Base-by-base conservation (phyloP, 2,113 vertebrate species). In the Chascanopsetta lugubris region DNA sequence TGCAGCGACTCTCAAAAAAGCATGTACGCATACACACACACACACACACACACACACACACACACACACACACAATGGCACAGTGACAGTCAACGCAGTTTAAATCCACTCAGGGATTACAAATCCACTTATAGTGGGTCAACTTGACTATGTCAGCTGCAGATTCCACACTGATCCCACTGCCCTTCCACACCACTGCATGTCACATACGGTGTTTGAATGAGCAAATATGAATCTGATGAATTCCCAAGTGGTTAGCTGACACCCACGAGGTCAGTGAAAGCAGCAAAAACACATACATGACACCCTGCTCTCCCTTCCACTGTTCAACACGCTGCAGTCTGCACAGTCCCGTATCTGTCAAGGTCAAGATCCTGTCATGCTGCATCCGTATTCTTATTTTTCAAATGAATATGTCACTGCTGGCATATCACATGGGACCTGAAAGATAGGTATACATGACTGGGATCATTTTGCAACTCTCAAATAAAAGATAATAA, bases 51-150 rank as follows among this genome's bases (percentile, higher is more conserved):
- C n/a, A n/a, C n/a, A n/a, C n/a, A n/a, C n/a, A n/a, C n/a, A n/a
- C n/a, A n/a, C n/a, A 36, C 34, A 46, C 57, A 53, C 69, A 72
- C 59, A 77, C 38, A 40, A 40, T 40, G 38, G 38, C 38, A 40
- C 38, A 40, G 38, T 40, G 81, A 80, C 80, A 59, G 77, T 85
- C 83, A 85, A 88, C 86, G 87, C 81, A 79, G 79, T 87, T 87
- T 77, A 86, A 88, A 89, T 88, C 85, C 77, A 86, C 79, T 81
- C 21, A 17, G 81, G 85, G 88, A 89, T 88, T 85, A 89, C 85
- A 88, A 86, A 87, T 87, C 88, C 85, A 89, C 85, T 89, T 89
- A 84, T 61, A 81, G 68, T 77, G 63, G 82, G 83, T 88, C 87
- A 84, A 69, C 65, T 72, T 69, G 75, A 66, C 60, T 60, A 48